Conservation (phyloP, 1,140 invertebrate genomes). For the Neoseiulus cucumeris region DNA sequence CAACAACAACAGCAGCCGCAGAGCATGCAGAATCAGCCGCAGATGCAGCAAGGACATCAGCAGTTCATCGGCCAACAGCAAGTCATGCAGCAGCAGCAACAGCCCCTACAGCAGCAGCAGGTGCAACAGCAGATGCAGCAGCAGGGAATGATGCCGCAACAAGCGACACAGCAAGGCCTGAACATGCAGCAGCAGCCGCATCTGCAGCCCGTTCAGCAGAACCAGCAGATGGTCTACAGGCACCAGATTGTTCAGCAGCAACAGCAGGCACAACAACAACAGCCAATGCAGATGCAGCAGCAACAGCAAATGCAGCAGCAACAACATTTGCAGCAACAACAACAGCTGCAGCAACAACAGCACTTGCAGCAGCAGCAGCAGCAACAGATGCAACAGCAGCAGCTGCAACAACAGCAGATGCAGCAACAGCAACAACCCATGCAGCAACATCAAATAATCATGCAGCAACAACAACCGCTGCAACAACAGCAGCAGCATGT, state of each 20-base stretch:
- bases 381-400: background rate
- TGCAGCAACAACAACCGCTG: background rate
- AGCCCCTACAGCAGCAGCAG: background rate
- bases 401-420: background rate
- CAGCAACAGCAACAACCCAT: background rate
- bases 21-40: slow-evolving; percentile 5
- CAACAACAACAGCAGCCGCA: slow-evolving; percentile 1
- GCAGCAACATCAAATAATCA: background rate
- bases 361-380: background rate
- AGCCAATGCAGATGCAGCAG: background rate
- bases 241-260: background rate
- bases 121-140: slow-evolving; percentile 5
- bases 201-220: background rate
- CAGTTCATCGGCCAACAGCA: background rate
- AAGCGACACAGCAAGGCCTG: background rate
- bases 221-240: background rate
- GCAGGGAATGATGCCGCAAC: slow-evolving; percentile 7
- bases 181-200: background rate
- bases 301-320: background rate
- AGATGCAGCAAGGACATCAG: slow-evolving; percentile 11
- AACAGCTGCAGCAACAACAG: background rate
- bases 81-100: background rate
- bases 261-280: background rate
- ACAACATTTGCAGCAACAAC: background rate
- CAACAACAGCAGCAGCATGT: background rate